Percentiles rank a stretch among this genome's conserved stretches.
These are phyloP conservation scores for Phthorimaea operculella DNA, from an alignment of 1,140 invertebrate species.

Conservation along the genomic window DNA sequence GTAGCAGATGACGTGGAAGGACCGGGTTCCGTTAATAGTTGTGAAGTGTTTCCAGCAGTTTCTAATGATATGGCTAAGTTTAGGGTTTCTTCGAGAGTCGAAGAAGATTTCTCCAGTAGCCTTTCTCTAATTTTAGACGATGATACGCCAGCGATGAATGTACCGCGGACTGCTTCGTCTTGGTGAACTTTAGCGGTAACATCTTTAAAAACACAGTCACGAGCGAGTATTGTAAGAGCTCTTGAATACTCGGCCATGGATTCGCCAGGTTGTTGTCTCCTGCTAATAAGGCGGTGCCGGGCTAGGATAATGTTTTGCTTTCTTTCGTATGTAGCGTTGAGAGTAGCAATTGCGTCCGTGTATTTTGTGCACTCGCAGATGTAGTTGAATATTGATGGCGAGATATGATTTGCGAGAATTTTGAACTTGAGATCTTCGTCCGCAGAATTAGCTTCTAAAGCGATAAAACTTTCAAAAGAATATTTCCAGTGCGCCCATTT, in stretches of 20 bases:
- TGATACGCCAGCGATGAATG: slow-evolving; percentile 18
- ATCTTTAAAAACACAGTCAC: slow-evolving; percentile 15
- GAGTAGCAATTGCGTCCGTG: slow-evolving; percentile 9
- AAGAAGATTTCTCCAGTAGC: slow-evolving; percentile 13
- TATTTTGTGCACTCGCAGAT: slow-evolving; percentile 10
- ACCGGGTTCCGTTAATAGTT: not conserved
- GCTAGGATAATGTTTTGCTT: slow-evolving; percentile 17
- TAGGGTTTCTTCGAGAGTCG: slow-evolving; percentile 13
- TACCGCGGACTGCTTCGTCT: slow-evolving; percentile 12
- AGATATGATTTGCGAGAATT: slow-evolving; percentile 16
- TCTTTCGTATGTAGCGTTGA: slow-evolving; percentile 13
- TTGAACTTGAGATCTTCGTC: slow-evolving; percentile 6
- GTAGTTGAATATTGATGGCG: slow-evolving; percentile 10
- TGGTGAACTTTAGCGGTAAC: slow-evolving; percentile 15
- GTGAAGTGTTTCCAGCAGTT: slow-evolving; percentile 16
- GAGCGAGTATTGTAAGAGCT: slow-evolving; percentile 14
- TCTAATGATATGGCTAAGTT: slow-evolving; percentile 17
- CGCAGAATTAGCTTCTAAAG: not conserved
- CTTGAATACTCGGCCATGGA: slow-evolving; percentile 12
- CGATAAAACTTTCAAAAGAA: slow-evolving; percentile 13
- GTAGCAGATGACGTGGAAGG: no score
- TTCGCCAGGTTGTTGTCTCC: slow-evolving; percentile 17
- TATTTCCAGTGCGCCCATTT: slow-evolving; percentile 15
- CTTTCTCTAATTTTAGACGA: slow-evolving; percentile 14
- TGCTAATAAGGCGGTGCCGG: slow-evolving; percentile 12